Evolutionary conservation across 2,888 invertebrate genomes (phyloP).

Genomic region (Harpagoxenus sublaevis): DNA sequence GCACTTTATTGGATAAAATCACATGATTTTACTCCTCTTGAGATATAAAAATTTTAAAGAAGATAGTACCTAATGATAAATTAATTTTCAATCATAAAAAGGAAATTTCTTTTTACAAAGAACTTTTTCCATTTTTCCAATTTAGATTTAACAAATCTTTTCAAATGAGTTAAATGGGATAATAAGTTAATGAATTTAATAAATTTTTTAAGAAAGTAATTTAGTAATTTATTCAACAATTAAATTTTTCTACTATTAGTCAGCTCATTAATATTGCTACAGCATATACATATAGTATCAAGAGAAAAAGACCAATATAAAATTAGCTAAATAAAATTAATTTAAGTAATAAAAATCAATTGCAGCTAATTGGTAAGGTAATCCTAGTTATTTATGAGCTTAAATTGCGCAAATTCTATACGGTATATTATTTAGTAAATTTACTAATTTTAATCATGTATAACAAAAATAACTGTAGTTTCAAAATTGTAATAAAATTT

Average conservation of each 20-base stretch:
- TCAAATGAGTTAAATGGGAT: no score
- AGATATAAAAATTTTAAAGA: background rate
- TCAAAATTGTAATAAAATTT: background rate
- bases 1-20: background rate
- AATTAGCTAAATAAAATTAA: no score
- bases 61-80: background rate
- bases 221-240: no score
- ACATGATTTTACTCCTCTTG: background rate
- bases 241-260: no score
- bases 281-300: no score
- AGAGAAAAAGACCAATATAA: no score
- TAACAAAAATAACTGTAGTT: background rate
- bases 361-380: background rate
- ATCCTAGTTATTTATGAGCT: background rate
- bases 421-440: background rate
- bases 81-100: background rate
- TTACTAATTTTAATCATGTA: background rate
- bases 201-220: no score
- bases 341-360: background rate
- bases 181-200: no score
- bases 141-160: no score
- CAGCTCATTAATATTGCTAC: no score
- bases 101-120: background rate
- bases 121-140: background rate
- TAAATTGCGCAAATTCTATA: background rate